Base-by-base conservation (phyloP, 2,797 vertebrate species). In the Acanthurus lineatus region DNA sequence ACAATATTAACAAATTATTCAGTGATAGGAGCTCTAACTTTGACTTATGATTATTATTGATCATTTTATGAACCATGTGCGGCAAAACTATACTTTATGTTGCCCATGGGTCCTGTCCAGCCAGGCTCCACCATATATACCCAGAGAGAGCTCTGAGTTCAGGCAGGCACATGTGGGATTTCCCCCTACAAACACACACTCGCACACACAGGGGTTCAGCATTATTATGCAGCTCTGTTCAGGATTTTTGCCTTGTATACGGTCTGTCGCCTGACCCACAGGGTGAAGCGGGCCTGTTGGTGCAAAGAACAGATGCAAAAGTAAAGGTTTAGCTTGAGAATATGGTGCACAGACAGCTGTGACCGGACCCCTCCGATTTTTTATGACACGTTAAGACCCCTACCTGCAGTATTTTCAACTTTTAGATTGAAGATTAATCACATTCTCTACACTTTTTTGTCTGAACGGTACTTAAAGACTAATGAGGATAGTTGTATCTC, bases 21-120 rank as follows among this genome's bases (percentile, higher is more conserved):
- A 56, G 66, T 58, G 83, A 86, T 90, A 76, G 79, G 63, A 80
- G 81, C 86, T 77, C 75, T 76, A 74, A 85, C 82, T 89, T 87
- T 92, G 93, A 93, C 88, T 92, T 91, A 92, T 85, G 84, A 84
- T 93, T 91, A 91, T 93, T 92, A 91, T 93, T 92, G 91, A 93
- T 94, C 84, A 89, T 92, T 94, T 91, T 93, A 93, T 89, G 91
- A 87, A 89, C 66, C 73, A 42, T 86, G 81, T 79, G 64, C 87
- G 88, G 90, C 76, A 68, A 86, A 84, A 80, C 75, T 76, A 86
- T 69, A 69, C 68, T 93, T 93, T 90, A 92, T 88, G 81, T 80
- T 83, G 87, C 91, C 89, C 90, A 6, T 62, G 92, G 91, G 92
- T 82, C 86, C 83, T 48, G 77, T 91, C 59, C 54, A 44, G 64